Base-by-base conservation (phyloP, 2,113 vertebrate species). In the Elaphurus davidianus region DNA sequence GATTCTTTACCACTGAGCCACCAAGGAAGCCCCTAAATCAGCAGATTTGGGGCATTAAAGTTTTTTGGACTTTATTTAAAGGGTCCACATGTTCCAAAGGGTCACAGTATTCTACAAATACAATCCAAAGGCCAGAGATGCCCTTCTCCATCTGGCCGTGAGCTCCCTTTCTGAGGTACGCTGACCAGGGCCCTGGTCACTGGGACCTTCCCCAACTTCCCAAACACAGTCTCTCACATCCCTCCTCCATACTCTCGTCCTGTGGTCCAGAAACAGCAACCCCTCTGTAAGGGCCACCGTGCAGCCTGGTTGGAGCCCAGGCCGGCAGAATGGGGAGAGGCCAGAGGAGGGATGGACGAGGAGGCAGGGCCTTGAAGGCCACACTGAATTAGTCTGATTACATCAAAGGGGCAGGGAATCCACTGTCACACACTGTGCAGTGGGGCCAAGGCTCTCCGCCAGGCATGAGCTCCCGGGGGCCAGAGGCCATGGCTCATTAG, bases 301-400 rank as follows among this genome's bases (percentile, higher is more conserved):
- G 28, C 15, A 47, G 67, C 30, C 54, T 21, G 50, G 47, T 25
- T 59, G 40, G 30, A 67, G 64, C 25, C 47, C 43, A 57, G 23
- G 28, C 52, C 78, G 45, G 43, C 9, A n/a, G 13, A 60, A 8
- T 14, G 33, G 67, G 47, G 36, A 59, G 27, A 36, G 40, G 27
- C 12, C 25, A 19, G 17, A 25, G 8, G 3, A 30, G 10, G 55
- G 7, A 1, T 0, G 1, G 79, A 36, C 3, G 30, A 45, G 36
- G 47, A 45, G 87, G 78, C 8, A 0, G 11, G 52, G 25, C 54
- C 79, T 43, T 16, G 6, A 78, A 87, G 50, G n/a, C 36, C 67
- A 67, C 33, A 7, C 10, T 33, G 64, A 52, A 23, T 13, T 28
- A 57, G 28, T 28, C 17, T 71, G 52, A 47, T 90, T 81, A 50